phyloP scores from a whole-genome alignment of 2,113 vertebrate genomes.

The Dicerorhinus sumatrensis region DNA sequence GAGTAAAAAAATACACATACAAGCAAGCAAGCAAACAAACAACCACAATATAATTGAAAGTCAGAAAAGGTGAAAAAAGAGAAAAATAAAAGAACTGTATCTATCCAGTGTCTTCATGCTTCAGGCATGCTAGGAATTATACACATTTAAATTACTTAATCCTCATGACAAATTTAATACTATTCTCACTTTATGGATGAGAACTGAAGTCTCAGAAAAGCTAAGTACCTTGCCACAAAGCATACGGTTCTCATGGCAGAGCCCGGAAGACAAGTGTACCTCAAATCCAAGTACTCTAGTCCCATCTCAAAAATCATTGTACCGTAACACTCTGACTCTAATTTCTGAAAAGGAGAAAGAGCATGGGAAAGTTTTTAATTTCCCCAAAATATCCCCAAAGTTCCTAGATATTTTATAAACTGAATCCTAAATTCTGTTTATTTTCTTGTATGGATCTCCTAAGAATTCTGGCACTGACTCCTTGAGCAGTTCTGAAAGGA shows the following conservation, averaged over 20 bases:
- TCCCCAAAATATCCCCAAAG: not conserved
- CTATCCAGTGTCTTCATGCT: not conserved
- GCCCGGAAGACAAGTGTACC: not conserved
- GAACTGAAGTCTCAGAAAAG: not conserved
- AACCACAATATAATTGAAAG: not conserved
- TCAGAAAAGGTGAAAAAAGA: not conserved
- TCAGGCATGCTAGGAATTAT: not conserved
- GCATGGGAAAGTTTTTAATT: not conserved
- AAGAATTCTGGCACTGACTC: not conserved
- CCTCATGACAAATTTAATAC: constrained; percentile 46
- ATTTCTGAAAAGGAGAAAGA: constrained; percentile 26
- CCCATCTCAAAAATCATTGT: not conserved
- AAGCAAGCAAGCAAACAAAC: not conserved
- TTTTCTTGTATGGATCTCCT: not conserved
- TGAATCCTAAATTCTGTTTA: not conserved
- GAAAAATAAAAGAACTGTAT: not conserved
- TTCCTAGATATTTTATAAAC: not conserved
- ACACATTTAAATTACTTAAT: constrained; percentile 58
- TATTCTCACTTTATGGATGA: not conserved
- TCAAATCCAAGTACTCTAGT: not conserved
- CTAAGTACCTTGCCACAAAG: not conserved
- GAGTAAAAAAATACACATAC: not conserved
- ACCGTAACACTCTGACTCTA: not conserved
- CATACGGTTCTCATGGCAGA: not conserved
- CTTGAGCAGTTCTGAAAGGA: not conserved